Conservation (phyloP, 1,140 invertebrate genomes). For the Wasmannia auropunctata region DNA sequence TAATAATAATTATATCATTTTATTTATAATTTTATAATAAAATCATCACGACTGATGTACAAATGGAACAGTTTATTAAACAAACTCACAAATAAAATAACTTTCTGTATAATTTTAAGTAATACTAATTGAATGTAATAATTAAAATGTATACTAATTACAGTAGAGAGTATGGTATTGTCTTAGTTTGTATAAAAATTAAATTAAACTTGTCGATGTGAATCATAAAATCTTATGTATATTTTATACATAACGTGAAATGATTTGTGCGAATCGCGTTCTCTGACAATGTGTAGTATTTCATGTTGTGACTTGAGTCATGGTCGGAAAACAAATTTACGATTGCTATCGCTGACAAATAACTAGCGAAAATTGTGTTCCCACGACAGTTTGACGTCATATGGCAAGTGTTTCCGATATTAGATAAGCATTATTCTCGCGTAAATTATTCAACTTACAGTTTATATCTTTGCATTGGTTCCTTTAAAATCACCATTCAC, state of each 20-base stretch:
- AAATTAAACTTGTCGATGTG: background rate
- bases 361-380: conserved; percentile 1
- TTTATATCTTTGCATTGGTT: background rate
- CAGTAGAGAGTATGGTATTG: background rate
- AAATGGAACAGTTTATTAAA: background rate
- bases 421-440: conserved; percentile 1
- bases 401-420: background rate
- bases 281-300: background rate
- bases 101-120: background rate
- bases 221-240: background rate
- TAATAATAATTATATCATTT: conserved; percentile 14
- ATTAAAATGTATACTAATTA: background rate
- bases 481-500: background rate
- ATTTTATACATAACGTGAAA: background rate
- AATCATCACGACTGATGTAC: background rate
- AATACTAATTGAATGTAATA: background rate
- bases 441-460: background rate
- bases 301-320: background rate
- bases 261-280: conserved; percentile 3
- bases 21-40: background rate
- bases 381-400: background rate
- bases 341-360: conserved; percentile 15
- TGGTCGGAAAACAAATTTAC: conserved; percentile 1
- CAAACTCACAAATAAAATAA: background rate
- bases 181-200: background rate